Base-by-base conservation (phyloP, 1,140 invertebrate genomes). In the Cardiocondyla obscurior region DNA sequence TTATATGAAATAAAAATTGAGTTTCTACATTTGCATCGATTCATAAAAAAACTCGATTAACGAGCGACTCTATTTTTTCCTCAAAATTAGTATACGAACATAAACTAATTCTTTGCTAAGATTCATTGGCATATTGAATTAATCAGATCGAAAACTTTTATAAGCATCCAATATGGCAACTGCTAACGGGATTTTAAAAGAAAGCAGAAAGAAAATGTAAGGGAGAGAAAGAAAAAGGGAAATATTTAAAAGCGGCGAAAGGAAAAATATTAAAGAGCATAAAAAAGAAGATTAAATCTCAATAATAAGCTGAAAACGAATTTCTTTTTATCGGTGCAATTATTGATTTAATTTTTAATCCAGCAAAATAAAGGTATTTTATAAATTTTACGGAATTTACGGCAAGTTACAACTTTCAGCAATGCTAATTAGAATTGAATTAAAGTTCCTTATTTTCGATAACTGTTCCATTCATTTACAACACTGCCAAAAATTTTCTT, bases 371-470 rank as follows among this genome's bases (percentile, higher is more conserved):
- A 51, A 62, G n/a, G 5, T 53, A 67, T 79, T 53, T 79, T 55
- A 67, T 55, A 25, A 79, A 69, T 79, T 69, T 79, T 4, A 16
- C 46, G 42, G 16, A 42, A n/a, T n/a, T 76, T 76, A 76, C 46
- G n/a, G 3, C 39, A 67, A 53, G 69, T 42, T 25, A 8, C 39
- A 53, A 25, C 10, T 69, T 22, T 36, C n/a, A 53, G 16, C 39
- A 19, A 67, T 77, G 53, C 65, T 22, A 51, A n/a, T 51, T 16
- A 65, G 16, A 65, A 65, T 39, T 39, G 58, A 1, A 49, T 36
- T 14, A n/a, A 0, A 44, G n/a, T n/a, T 3, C 46, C 64, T 67
- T 77, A 30, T 39, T 6, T 65, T 14, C 42, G 12, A 39, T 53
- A 53, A 79, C n/a, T 69, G 8, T 53, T 51, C n/a, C 22, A 10